Percentiles rank a stretch among this genome's conserved stretches.
Conservation (phyloP, 2,797 vertebrate species). For the Aeoliscus strigatus region DNA sequence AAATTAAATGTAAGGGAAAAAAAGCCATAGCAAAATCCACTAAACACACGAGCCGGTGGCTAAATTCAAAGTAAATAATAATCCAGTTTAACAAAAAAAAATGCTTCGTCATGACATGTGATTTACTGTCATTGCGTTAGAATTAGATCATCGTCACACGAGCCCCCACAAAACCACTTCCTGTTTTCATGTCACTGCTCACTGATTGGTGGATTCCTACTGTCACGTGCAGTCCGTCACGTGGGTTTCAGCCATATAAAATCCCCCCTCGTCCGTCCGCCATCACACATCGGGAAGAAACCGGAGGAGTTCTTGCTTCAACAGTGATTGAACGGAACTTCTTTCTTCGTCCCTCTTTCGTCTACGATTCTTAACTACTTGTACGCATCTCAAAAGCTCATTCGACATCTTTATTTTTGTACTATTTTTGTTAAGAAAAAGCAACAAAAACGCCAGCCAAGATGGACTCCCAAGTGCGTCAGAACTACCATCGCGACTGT, state of each 20-base stretch:
- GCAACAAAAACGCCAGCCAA: constrained; percentile 36
- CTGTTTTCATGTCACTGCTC: too few species aligned
- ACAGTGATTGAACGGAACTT: constrained; percentile 80
- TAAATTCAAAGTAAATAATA: too few species aligned
- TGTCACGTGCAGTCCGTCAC: background rate
- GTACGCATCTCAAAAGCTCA: background rate
- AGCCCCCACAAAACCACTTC: too few species aligned
- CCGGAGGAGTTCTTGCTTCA: constrained; percentile 72
- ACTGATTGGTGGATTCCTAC: constrained; percentile 25
- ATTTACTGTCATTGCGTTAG: too few species aligned
- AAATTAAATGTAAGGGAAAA: too few species aligned
- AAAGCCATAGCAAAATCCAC: too few species aligned
- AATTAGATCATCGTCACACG: too few species aligned
- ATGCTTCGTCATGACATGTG: too few species aligned
- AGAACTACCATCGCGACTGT: constrained; percentile 82
- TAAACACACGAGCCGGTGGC: too few species aligned
- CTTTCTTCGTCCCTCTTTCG: constrained; percentile 16
- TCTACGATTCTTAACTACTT: too few species aligned
- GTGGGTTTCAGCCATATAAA: constrained; percentile 17
- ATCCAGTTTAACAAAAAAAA: too few species aligned
- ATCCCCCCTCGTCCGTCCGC: accelerated
- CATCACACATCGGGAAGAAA: constrained; percentile 10
- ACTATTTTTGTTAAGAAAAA: constrained; percentile 55
- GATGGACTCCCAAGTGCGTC: constrained; percentile 83
- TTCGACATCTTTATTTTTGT: constrained; percentile 50